Percentiles rank a stretch among this genome's conserved stretches.
Evolutionary conservation across 2,888 invertebrate species (phyloP).

Genomic region (Mechanitis messenoides): DNA sequence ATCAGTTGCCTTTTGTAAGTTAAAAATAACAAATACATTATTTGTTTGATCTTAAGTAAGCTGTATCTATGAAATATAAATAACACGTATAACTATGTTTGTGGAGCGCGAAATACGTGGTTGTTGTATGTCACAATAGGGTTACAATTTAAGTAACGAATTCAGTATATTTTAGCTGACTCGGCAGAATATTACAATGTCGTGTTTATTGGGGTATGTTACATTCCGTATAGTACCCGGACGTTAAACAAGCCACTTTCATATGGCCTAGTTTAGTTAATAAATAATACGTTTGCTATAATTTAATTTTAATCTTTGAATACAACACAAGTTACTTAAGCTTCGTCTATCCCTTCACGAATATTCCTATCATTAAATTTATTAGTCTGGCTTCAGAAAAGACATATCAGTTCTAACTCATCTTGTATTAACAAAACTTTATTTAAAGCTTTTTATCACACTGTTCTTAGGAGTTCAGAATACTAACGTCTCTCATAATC

Average conservation of each 20-base stretch:
- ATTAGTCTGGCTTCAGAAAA: background rate
- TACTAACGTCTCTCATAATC: slow-evolving; percentile 19
- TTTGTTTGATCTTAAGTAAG: background rate
- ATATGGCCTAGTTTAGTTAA: background rate
- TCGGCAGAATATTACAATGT: slow-evolving; percentile 2
- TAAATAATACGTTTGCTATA: no score
- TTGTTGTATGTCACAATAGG: slow-evolving; percentile 1
- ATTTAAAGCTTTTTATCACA: background rate
- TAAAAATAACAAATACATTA: no score
- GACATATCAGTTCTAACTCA: background rate
- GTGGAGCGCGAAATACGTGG: background rate
- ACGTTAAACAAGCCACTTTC: background rate
- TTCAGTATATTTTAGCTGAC: slow-evolving; percentile 1
- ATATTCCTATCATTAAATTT: background rate
- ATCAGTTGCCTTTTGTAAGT: no score
- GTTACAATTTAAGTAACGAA: background rate
- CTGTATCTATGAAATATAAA: background rate
- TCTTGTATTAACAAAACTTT: background rate
- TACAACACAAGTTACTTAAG: no score
- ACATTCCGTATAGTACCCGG: background rate
- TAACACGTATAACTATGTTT: background rate
- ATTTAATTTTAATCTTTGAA: no score
- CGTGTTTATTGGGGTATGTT: background rate
- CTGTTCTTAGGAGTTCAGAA: slow-evolving; percentile 10
- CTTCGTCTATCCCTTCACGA: no score